Evolutionary conservation across 2,797 vertebrate genomes (phyloP).

Genomic region (Oophaga sylvatica): DNA sequence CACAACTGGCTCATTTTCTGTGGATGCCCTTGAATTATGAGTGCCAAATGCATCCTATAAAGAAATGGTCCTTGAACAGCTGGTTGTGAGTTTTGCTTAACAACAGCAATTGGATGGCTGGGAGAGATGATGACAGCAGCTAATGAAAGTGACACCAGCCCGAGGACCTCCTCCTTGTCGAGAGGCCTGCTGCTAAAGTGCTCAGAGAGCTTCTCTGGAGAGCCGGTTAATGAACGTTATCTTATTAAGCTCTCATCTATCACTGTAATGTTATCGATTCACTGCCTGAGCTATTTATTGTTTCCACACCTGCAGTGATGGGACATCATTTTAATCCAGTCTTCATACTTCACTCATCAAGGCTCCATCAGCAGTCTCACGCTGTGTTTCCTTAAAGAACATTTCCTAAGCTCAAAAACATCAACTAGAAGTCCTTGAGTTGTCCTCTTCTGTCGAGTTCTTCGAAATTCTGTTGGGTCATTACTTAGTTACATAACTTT

Average conservation of each 20-base stretch:
- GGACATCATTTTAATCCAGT: conserved; percentile 52
- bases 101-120: conserved; percentile 30
- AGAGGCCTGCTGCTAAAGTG: conserved; percentile 57
- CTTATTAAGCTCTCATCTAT: conserved; percentile 61
- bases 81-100: conserved; percentile 40
- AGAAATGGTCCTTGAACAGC: conserved; percentile 36
- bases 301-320: conserved; percentile 60
- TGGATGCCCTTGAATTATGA: not conserved
- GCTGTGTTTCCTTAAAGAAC: conserved; percentile 31
- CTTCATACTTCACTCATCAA: conserved; percentile 29
- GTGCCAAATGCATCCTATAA: not conserved
- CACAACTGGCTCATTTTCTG: not conserved
- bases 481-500: not conserved
- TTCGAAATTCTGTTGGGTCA: not conserved
- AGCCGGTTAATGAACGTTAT: conserved; percentile 58
- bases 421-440: not conserved
- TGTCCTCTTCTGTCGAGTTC: too few species aligned
- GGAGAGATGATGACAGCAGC: conserved; percentile 55
- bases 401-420: not conserved
- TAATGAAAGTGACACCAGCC: conserved; percentile 60
- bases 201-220: conserved; percentile 53
- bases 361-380: not conserved
- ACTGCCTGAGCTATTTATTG: conserved; percentile 53
- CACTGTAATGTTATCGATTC: conserved; percentile 59
- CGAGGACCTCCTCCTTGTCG: conserved; percentile 47